Evolutionary conservation across 1,140 invertebrate species (phyloP).

Genomic region (Drosophila neocordata): DNA sequence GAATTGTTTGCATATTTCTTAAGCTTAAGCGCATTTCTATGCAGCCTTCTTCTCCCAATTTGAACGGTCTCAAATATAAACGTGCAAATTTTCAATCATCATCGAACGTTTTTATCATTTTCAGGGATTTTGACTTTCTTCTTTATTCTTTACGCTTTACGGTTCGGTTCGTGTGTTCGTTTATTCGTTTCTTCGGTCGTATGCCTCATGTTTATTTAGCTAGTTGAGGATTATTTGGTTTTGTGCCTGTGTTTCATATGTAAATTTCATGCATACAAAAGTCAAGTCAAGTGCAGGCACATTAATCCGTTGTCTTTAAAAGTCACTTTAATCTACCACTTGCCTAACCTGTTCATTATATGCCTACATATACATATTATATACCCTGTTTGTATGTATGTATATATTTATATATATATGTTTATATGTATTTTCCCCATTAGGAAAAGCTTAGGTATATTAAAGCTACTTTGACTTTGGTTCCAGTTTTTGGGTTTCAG

Average conservation of each 20-base stretch:
- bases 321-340: conserved; percentile 2
- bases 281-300: conserved; percentile 6
- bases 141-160: neutral
- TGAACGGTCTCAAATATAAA: conserved; percentile 35
- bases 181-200: conserved; percentile 12
- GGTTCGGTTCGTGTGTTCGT: neutral
- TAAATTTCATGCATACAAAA: conserved; percentile 8
- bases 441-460: conserved; percentile 13
- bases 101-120: conserved; percentile 52
- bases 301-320: conserved; percentile 9
- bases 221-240: conserved; percentile 8
- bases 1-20: conserved; percentile 62
- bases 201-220: conserved; percentile 44
- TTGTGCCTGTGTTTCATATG: neutral
- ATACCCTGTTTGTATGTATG: no score
- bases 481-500: conserved; percentile 9
- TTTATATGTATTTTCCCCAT: conserved; percentile 8
- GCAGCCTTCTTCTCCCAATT: conserved; percentile 21
- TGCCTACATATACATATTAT: neutral
- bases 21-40: conserved; percentile 49
- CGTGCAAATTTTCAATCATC: conserved; percentile 43
- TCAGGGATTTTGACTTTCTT: conserved; percentile 11
- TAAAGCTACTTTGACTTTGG: conserved; percentile 10
- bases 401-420: neutral
- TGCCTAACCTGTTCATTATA: neutral